Conservation (phyloP, 1,140 invertebrate genomes). For the Atta cephalotes region DNA sequence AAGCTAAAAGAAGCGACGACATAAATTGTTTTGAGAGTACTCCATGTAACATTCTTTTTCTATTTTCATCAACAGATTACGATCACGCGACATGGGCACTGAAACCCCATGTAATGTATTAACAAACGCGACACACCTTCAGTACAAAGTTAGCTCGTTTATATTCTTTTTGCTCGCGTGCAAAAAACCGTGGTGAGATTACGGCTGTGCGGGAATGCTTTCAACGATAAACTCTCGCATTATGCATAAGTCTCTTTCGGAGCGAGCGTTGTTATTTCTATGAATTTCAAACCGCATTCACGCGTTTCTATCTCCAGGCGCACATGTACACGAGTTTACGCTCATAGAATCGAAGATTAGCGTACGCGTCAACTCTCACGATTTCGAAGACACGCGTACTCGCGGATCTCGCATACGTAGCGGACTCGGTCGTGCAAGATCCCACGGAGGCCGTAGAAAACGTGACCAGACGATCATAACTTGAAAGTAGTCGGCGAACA, state of each 20-base stretch:
- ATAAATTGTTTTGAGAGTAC: conserved; percentile 14
- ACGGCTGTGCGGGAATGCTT: conserved; percentile 39
- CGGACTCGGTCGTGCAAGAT: conserved; percentile 27
- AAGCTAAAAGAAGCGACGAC: conserved; percentile 24
- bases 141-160: conserved; percentile 37
- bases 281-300: conserved; percentile 50
- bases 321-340: conserved; percentile 1
- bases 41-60: conserved; percentile 17
- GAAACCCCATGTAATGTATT: conserved; percentile 50
- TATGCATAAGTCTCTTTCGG: conserved; percentile 58
- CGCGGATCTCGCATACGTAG: conserved; percentile 12
- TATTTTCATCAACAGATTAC: conserved; percentile 42
- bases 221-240: conserved; percentile 60
- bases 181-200: conserved; percentile 56
- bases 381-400: conserved; percentile 9
- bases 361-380: conserved; percentile 7
- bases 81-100: conserved; percentile 9
- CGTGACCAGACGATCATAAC: conserved; percentile 75
- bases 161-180: conserved; percentile 40
- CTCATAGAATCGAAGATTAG: conserved; percentile 31
- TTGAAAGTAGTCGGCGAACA: conserved; percentile 70
- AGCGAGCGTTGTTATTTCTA: conserved; percentile 38
- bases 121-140: conserved; percentile 30
- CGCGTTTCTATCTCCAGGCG: not conserved
- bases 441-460: conserved; percentile 70